Conservation (phyloP, 2,797 vertebrate genomes). For the Notolabrus celidotus region DNA sequence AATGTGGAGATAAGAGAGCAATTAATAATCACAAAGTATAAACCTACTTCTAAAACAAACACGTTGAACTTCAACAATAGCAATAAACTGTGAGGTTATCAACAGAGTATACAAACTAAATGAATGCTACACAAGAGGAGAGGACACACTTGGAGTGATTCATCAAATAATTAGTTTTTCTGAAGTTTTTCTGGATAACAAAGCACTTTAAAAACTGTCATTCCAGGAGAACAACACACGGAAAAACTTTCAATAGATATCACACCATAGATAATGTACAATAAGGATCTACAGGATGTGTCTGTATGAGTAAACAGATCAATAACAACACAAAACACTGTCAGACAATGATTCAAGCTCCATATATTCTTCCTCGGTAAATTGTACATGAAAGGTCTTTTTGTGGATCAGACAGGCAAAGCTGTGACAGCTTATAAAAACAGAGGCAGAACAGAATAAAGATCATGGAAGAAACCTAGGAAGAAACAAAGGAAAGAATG, state of each 20-base stretch:
- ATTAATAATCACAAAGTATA: conserved; percentile 38
- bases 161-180: background rate
- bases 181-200: background rate
- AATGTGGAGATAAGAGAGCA: conserved; percentile 26
- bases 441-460: background rate
- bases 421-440: background rate
- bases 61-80: background rate
- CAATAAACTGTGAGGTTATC: background rate
- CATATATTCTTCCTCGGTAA: background rate
- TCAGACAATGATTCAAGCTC: conserved; percentile 15
- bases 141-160: background rate
- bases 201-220: conserved; percentile 6
- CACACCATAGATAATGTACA: conserved; percentile 14
- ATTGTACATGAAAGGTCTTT: background rate
- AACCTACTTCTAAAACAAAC: conserved; percentile 6
- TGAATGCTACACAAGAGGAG: background rate
- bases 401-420: too few relatives aligned
- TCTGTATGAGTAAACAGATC: conserved; percentile 20
- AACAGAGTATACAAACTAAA: background rate
- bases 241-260: conserved; percentile 2
- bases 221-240: background rate
- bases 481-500: background rate
- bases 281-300: conserved; percentile 8
- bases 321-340: conserved; percentile 12
- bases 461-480: background rate